Base-by-base conservation (phyloP, 2,797 vertebrate species). In the Thunnus albacares region DNA sequence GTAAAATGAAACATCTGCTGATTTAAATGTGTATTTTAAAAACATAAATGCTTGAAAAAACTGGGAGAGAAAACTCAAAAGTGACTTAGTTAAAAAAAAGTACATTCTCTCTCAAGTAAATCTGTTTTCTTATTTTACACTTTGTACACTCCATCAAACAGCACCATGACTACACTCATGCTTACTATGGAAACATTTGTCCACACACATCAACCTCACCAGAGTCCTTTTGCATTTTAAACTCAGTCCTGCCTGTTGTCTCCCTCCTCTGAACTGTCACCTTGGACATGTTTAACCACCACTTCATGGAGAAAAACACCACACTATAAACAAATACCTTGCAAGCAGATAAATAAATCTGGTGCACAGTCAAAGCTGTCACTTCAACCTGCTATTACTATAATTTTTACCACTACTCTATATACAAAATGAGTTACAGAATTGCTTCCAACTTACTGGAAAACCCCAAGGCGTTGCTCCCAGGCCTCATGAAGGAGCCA, bases 401-500 rank as follows among this genome's bases (percentile, higher is more conserved):
- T 57, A 62, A 47, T 63, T 67, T 55, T 35, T 11, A 57, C 0
- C 30, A 30, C n/a, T 17, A 30, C 66, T 58, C 41, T 71, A 10
- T 77, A 52, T 52, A 79, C 52, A 73, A 64, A 69, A 66, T 0
- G 9, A 61, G 8, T 60, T 38, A 67, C 15, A 82, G 55, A 75
- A 67, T 65, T 30, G 5, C 43, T 49, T 62, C 7, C 33, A 71
- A 94, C 97, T 98, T 95, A 97, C 97, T 96, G 96, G 97, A 94
- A 94, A 97, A 99, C 33, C 95, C 95, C 94, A 97, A 57, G 41
- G 94, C 79, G 72, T 98, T 96, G 0, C 91, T 93, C 10, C 89
- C 96, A 1, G 98, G 97, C 83, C 96, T 91, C 93, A 97, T 95
- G 90, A 98, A 99, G 90, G 96, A 96, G 85, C 97, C 97, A 18